Percentiles rank a stretch among this genome's conserved stretches.
Conservation (phyloP, 2,113 vertebrate species). For the Rattus norvegicus region DNA sequence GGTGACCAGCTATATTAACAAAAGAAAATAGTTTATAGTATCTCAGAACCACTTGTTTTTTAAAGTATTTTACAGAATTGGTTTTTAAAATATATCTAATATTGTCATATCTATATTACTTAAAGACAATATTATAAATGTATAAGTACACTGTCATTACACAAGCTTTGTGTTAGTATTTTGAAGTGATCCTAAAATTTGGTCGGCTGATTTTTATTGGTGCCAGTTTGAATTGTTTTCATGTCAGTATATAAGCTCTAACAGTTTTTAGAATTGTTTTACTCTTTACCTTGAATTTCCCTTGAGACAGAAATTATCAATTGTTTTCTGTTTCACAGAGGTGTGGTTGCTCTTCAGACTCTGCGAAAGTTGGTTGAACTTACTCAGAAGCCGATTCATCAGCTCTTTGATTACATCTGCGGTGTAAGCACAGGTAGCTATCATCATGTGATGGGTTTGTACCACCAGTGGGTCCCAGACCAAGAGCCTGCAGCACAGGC, state of each 20-base stretch:
- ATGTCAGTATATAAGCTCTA: not conserved
- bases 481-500: not conserved
- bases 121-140: slow-evolving; percentile 6
- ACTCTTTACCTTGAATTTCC: slow-evolving; percentile 39
- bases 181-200: slow-evolving; percentile 27
- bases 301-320: slow-evolving; percentile 42
- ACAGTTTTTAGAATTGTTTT: slow-evolving; percentile 42
- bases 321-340: slow-evolving; percentile 87
- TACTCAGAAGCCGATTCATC: slow-evolving; percentile 95
- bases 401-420: slow-evolving; percentile 98
- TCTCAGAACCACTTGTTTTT: not conserved
- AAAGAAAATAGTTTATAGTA: not conserved
- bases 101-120: not conserved
- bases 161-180: slow-evolving; percentile 37
- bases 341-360: slow-evolving; percentile 96
- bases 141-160: not conserved
- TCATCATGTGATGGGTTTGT: not conserved
- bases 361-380: slow-evolving; percentile 93
- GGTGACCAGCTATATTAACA: not conserved
- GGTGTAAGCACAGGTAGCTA: slow-evolving; percentile 97
- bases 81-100: not conserved
- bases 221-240: slow-evolving; percentile 21
- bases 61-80: not conserved
- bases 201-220: not conserved
- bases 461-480: not conserved